Evolutionary conservation across 2,888 invertebrate species (phyloP), one percentile per base, ranked within the genome.

Genomic region (Hedya salicella): DNA sequence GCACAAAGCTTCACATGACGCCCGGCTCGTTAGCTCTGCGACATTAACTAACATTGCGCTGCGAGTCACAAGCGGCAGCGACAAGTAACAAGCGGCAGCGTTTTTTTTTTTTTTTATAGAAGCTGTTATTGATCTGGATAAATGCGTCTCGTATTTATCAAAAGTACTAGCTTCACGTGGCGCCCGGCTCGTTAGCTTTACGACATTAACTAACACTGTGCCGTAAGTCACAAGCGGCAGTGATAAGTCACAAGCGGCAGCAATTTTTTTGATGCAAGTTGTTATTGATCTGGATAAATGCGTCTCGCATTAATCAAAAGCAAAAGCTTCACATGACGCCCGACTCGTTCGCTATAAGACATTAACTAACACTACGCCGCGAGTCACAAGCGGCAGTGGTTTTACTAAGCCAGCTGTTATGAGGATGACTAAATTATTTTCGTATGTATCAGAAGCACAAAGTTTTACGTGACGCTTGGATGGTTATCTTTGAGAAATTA

Each of bases 1-100:
- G 48, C 63, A 49, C 56, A 57, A 64, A 64, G 49, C 49, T 42
- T 49, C 63, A 64, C 49, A 57, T 57, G 63, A 49, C 56, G 49
- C 39, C 56, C 63, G 56, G 32, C 49, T 64, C 63, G 56, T 64
- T 64, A 57, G 57, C 49, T 61, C 48, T n/a, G 49, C 49, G 56
- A 50, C 57, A 54, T 64, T 64, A 64, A 56, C 49, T 48, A 54
- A 54, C 19, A n/a, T 48, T 9, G 49, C 32, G 11, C 3, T 32
- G n/a, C 13, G 50, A 57, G 30, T 21, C 17, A 62, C n/a, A 48
- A 48, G 48, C 17, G 25, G n/a, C 11, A 57, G 40, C 56, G 32
- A 21, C n/a, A n/a, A 57, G 30, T 21, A n/a, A 62, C n/a, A 48
- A 48, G 48, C 17, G 25, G n/a, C 11, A 57, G 40, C 56, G 32